Percentiles rank a stretch among this genome's conserved stretches.
phyloP scores from a whole-genome alignment of 2,797 vertebrate species.

The Falco rusticolus region DNA sequence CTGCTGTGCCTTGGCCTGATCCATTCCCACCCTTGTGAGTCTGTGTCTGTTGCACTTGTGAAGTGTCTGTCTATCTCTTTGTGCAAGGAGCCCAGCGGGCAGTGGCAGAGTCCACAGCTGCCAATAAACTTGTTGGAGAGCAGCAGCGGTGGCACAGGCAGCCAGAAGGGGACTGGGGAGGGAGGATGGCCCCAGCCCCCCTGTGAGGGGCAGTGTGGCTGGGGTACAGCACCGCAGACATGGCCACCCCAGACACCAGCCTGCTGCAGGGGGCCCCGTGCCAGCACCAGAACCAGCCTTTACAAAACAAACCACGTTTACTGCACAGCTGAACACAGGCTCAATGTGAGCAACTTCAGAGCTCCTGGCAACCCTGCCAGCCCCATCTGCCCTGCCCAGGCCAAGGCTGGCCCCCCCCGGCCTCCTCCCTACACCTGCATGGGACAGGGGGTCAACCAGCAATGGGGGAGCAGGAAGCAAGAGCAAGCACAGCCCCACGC shows the following conservation, averaged over 20 bases:
- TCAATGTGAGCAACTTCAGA: slow-evolving; percentile 63
- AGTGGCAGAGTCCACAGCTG: neutral
- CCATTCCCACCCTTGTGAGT: neutral
- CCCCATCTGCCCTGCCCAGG: neutral
- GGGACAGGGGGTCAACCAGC: neutral
- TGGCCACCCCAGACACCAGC: rapidly evolving
- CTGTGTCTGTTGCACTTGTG: neutral
- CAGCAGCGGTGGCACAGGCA: neutral
- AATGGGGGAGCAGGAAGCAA: rapidly evolving
- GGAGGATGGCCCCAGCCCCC: rapidly evolving
- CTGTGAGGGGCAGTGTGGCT: rapidly evolving
- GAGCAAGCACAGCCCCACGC: neutral
- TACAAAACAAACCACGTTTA: slow-evolving; percentile 54
- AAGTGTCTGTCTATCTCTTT: neutral
- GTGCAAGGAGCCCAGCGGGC: neutral
- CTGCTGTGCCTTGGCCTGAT: neutral
- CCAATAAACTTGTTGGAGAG: slow-evolving; percentile 46
- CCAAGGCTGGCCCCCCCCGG: neutral
- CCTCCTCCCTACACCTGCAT: neutral
- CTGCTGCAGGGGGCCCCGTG: neutral
- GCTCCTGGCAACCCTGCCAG: neutral
- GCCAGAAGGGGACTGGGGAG: neutral
- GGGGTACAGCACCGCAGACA: no score
- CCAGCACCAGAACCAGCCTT: neutral
- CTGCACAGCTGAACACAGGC: slow-evolving; percentile 46